phyloP scores from a whole-genome alignment of 30 jellyfish, hydroid and myxozoan genomes.

The Catostylus mosaicus region DNA sequence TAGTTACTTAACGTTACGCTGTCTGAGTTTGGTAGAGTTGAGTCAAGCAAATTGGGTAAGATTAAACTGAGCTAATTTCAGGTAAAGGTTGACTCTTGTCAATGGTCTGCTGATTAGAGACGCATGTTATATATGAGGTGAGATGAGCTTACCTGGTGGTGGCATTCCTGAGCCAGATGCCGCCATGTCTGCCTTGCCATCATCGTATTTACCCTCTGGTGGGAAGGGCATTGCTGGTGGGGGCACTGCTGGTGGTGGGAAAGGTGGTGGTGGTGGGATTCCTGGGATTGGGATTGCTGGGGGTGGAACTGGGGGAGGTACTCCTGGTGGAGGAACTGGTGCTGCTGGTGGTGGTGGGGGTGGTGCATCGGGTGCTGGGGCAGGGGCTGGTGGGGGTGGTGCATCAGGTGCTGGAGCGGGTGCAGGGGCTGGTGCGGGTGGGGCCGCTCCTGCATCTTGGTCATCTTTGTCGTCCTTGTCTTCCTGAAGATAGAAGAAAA shows the following conservation, averaged over 20 bases:
- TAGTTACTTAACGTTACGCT: too few relatives aligned
- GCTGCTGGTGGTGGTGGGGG: conserved; percentile 68
- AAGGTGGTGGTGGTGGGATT: conserved; percentile 19
- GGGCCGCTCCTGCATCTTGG: conserved; percentile 38
- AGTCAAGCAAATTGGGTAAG: too few relatives aligned
- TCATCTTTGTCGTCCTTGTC: conserved; percentile 42
- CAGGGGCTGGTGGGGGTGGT: conserved; percentile 69
- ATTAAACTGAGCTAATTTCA: too few relatives aligned
- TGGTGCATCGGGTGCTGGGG: conserved; percentile 62
- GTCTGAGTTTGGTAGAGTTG: too few relatives aligned
- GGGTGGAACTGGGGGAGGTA: conserved; percentile 4
- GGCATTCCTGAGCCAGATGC: conserved; percentile 63
- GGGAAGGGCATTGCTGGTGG: conserved; percentile 87
- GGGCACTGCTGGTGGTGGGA: conserved; percentile 22
- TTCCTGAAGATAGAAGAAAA: conserved; percentile 1
- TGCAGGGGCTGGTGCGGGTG: conserved; percentile 25
- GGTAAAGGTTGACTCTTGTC: too few relatives aligned
- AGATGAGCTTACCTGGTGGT: conserved; percentile 35
- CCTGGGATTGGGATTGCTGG: conserved; percentile 41
- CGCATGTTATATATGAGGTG: too few relatives aligned
- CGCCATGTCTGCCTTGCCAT: conserved; percentile 49
- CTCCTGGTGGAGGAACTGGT: conserved; percentile 57
- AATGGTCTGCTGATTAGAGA: too few relatives aligned
- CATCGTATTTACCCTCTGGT: conserved; percentile 61
- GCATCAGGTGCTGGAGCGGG: conserved; percentile 75